Conservation (phyloP, 2,113 vertebrate genomes). For the Apteryx mantelli region DNA sequence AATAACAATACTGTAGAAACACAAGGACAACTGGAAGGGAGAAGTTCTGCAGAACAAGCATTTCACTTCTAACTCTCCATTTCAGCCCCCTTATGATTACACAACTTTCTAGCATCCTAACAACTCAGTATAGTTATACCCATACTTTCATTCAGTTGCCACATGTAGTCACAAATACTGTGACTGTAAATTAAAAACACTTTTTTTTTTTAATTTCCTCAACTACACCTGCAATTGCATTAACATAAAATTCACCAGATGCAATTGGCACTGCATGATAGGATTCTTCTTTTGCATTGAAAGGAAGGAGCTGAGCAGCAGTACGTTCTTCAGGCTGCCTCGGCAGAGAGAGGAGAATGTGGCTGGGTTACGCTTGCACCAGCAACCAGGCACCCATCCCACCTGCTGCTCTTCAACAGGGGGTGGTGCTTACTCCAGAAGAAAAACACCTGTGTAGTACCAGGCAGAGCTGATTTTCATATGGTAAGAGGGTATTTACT, state of each 20-base stretch:
- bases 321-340: neutral
- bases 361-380: neutral
- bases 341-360: neutral
- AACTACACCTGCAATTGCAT: neutral
- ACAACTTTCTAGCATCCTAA: neutral
- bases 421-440: neutral
- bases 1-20: neutral
- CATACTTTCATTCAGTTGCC: neutral
- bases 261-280: accelerated
- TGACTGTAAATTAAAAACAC: neutral
- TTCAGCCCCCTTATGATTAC: neutral
- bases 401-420: neutral
- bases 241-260: neutral
- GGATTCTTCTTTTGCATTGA: neutral
- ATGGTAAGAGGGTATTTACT: neutral
- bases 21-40: neutral
- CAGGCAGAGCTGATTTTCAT: neutral
- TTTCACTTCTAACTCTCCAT: neutral
- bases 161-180: neutral
- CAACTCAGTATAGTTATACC: neutral
- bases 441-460: neutral
- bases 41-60: neutral
- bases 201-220: neutral
- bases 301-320: neutral
- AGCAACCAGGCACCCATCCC: neutral